Evolutionary conservation across 2,888 invertebrate genomes (phyloP).

Genomic region (Callyntrura guangdongensis): DNA sequence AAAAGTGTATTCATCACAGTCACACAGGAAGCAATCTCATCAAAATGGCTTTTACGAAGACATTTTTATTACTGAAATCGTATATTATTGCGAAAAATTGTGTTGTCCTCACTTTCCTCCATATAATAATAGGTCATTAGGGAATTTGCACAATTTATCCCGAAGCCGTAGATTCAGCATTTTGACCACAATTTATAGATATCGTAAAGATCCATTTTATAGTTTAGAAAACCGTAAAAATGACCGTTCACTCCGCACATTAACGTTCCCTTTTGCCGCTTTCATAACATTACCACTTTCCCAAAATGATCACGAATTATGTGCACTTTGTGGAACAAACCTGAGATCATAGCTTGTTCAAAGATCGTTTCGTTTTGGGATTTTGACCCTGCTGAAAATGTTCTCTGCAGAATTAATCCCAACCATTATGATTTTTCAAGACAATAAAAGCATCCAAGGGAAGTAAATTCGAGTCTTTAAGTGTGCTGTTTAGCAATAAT

Average conservation of each 20-base stretch:
- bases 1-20: not conserved
- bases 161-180: not conserved
- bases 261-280: not conserved
- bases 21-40: not conserved
- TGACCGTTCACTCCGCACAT: not conserved
- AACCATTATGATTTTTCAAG: conserved; percentile 13
- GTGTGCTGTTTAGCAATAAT: not conserved
- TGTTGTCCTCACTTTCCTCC: conserved; percentile 4
- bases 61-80: conserved; percentile 37
- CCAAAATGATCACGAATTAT: no score
- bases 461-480: not conserved
- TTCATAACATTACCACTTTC: not conserved
- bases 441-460: not conserved
- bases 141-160: conserved; percentile 41
- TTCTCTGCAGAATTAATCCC: not conserved
- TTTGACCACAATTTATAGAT: conserved; percentile 22
- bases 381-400: not conserved
- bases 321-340: not conserved
- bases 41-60: conserved; percentile 22
- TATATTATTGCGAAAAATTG: conserved; percentile 36
- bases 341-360: not conserved
- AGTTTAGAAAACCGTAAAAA: not conserved
- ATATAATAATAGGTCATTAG: conserved; percentile 51
- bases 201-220: conserved; percentile 18
- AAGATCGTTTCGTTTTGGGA: not conserved